phyloP scores from a whole-genome alignment of 1,140 invertebrate species.

The Eubasilissa regina region DNA sequence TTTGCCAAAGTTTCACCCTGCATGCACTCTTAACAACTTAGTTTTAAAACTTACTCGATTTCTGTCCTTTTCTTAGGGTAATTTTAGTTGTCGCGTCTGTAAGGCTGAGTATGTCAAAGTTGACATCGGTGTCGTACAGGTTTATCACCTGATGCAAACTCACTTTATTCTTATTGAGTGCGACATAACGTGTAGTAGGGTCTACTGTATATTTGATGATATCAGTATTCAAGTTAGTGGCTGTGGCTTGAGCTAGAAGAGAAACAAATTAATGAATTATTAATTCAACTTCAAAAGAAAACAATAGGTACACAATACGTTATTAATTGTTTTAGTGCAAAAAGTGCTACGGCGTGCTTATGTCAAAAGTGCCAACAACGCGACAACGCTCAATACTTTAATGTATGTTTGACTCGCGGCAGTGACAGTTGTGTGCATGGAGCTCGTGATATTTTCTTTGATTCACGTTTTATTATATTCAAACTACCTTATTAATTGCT shows the following conservation, averaged over 20 bases:
- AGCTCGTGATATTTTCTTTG: too few species aligned
- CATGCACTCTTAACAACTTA: not conserved
- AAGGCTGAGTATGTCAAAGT: too few species aligned
- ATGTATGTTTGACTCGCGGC: too few species aligned
- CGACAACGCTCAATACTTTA: too few species aligned
- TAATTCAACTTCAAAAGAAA: too few species aligned
- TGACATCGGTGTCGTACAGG: conserved; percentile 74
- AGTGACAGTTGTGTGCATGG: too few species aligned
- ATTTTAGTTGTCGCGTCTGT: not conserved
- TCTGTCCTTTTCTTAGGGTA: not conserved
- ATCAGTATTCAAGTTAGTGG: conserved; percentile 94
- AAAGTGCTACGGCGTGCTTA: too few species aligned
- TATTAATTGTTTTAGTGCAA: too few species aligned
- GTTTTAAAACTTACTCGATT: conserved; percentile 3
- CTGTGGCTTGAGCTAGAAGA: conserved; percentile 93
- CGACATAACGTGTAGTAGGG: conserved; percentile 86
- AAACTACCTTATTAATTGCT: too few species aligned
- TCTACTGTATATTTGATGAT: conserved; percentile 91
- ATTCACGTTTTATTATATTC: too few species aligned
- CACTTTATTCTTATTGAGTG: conserved; percentile 75
- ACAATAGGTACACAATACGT: too few species aligned
- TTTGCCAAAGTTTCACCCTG: not conserved
- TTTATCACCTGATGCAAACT: conserved; percentile 77
- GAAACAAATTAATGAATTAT: not conserved
- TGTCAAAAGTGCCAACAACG: too few species aligned